Conservation (phyloP, 1,140 invertebrate genomes). For the Myzus persicae region DNA sequence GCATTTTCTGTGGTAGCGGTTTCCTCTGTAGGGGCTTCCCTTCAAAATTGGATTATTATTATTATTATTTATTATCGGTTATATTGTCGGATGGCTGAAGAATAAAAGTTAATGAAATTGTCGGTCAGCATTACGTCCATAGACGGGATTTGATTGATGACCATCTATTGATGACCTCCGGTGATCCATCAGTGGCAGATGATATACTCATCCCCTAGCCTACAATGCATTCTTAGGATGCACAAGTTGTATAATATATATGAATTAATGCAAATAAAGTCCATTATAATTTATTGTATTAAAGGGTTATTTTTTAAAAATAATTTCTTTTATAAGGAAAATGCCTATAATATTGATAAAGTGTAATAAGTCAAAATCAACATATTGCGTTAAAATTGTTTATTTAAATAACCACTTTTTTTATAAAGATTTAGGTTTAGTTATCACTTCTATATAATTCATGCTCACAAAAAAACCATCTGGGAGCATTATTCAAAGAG, state of each 20-base stretch:
- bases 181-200: slow-evolving; percentile 53
- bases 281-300: neutral
- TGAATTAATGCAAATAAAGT: neutral
- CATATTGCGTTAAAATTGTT: no score
- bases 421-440: no score
- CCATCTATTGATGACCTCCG: slow-evolving; percentile 52
- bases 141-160: slow-evolving; percentile 49
- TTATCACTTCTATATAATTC: neutral
- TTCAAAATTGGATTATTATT: slow-evolving; percentile 41
- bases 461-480: neutral
- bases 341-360: no score
- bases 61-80: slow-evolving; percentile 53
- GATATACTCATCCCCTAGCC: slow-evolving; percentile 13
- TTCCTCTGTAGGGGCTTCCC: neutral
- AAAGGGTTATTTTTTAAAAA: neutral
- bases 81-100: slow-evolving; percentile 12
- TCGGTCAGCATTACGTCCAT: slow-evolving; percentile 44
- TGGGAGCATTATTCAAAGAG: no score
- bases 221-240: neutral
- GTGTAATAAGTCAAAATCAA: no score
- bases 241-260: neutral
- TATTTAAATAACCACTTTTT: no score
- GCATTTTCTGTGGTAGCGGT: neutral
- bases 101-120: slow-evolving; percentile 58
- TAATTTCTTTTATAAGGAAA: neutral